Percentiles rank a stretch among this genome's conserved stretches.
phyloP scores from a whole-genome alignment of 2,797 vertebrate genomes.

The Florisuga fusca region DNA sequence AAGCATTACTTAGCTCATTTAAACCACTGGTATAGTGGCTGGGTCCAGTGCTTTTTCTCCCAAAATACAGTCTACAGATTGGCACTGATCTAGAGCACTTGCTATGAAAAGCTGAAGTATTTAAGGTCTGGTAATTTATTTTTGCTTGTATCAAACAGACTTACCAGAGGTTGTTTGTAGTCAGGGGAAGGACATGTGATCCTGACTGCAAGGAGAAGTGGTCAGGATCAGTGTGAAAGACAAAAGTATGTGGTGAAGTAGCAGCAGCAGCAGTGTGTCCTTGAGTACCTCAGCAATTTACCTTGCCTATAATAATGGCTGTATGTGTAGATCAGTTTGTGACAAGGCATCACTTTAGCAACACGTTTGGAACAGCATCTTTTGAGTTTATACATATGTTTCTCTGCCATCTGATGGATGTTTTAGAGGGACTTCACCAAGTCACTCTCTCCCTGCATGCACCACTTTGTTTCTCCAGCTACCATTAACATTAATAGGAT shows the following conservation, averaged over 20 bases:
- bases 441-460: neutral
- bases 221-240: neutral
- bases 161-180: neutral
- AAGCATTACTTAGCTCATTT: neutral
- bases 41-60: neutral
- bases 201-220: neutral
- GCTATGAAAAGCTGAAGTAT: neutral
- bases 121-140: neutral
- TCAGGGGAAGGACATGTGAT: neutral
- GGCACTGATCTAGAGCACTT: neutral
- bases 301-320: neutral
- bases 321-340: neutral
- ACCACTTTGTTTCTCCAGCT: neutral
- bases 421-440: neutral
- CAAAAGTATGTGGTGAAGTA: rapidly evolving
- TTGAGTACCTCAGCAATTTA: neutral
- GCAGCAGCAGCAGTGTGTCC: neutral
- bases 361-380: neutral
- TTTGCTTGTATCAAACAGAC: neutral
- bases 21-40: neutral
- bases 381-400: rapidly evolving
- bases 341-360: neutral
- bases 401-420: neutral
- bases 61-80: neutral
- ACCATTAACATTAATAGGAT: neutral